Conservation (phyloP, 1,140 invertebrate species). For the Apis cerana region DNA sequence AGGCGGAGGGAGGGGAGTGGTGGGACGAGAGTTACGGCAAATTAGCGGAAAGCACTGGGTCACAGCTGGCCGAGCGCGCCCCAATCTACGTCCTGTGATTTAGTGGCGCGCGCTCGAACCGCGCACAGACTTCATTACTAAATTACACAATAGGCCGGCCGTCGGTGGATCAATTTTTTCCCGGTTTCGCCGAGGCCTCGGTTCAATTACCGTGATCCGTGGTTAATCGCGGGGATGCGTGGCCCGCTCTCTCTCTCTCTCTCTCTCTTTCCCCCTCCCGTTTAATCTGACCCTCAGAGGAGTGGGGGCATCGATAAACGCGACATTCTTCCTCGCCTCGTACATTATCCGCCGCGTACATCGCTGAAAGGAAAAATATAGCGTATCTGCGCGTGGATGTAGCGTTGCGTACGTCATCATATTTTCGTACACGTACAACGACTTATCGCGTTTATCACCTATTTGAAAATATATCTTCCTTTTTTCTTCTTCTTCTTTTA, state of each 20-base stretch:
- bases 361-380: too few relatives aligned
- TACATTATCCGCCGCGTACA: neutral
- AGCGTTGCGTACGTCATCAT: too few relatives aligned
- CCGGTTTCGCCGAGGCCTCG: conserved; percentile 34
- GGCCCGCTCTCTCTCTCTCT: neutral
- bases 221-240: conserved; percentile 27
- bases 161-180: conserved; percentile 67
- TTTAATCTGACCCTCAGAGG: neutral
- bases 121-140: conserved; percentile 76
- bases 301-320: neutral
- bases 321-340: neutral
- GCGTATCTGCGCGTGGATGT: too few relatives aligned
- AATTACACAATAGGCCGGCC: conserved; percentile 71
- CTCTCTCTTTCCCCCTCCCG: too few relatives aligned
- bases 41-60: conserved; percentile 72
- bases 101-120: conserved; percentile 68
- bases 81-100: conserved; percentile 77
- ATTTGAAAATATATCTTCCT: too few relatives aligned
- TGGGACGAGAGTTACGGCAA: conserved; percentile 57
- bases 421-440: too few relatives aligned
- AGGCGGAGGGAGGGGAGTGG: conserved; percentile 32
- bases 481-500: too few relatives aligned
- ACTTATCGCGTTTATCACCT: too few relatives aligned
- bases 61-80: conserved; percentile 74
- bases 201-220: conserved; percentile 50